phyloP scores from a whole-genome alignment of 2,113 vertebrate species.

The Diadophis punctatus region DNA sequence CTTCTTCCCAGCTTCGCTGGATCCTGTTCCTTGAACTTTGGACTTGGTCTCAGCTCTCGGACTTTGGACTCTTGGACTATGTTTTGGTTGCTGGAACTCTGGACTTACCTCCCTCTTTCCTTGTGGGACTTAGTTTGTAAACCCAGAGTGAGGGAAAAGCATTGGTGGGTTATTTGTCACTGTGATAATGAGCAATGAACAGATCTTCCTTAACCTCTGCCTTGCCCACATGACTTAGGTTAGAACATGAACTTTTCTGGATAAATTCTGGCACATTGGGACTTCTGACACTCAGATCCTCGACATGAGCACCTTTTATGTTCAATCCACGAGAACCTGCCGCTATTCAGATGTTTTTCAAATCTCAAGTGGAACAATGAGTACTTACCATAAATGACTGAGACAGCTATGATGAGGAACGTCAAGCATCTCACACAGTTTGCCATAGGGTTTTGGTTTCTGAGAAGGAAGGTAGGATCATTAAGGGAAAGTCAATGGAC shows the following conservation, averaged over 20 bases:
- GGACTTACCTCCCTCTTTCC: background rate
- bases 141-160: background rate
- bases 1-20: background rate
- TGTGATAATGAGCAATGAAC: background rate
- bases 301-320: background rate
- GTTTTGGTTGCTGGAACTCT: background rate
- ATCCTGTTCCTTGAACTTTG: background rate
- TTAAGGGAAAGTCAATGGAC: background rate
- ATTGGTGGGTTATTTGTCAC: background rate
- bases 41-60: background rate
- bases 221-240: background rate
- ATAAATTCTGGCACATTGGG: background rate
- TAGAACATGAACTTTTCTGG: background rate
- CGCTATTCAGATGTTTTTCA: background rate
- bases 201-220: background rate
- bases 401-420: background rate
- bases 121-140: background rate
- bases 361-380: background rate
- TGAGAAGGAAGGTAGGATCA: background rate
- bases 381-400: slow-evolving; percentile 4
- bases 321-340: background rate
- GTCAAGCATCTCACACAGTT: background rate
- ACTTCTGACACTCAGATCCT: background rate
- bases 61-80: background rate
- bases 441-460: background rate